Evolutionary conservation across 2,888 invertebrate genomes (phyloP), one percentile per base, ranked within the genome.

Genomic region (Lasioglossum lativentre): DNA sequence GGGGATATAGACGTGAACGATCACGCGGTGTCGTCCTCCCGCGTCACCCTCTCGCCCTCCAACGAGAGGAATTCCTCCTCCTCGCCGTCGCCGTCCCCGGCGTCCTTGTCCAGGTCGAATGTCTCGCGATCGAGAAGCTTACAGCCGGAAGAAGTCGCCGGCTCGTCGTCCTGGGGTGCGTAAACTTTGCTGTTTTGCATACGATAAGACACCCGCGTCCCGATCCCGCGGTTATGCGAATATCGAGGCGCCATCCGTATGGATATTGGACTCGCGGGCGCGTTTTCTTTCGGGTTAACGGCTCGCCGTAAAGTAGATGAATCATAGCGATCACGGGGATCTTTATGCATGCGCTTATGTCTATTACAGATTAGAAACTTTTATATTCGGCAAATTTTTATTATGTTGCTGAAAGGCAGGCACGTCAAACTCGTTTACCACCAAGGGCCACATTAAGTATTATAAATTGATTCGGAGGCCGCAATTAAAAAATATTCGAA

Each of bases 81-180:
- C 14, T 93, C 93, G 45, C 93, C 94, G 6, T 92, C 92, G 23
- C 86, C 91, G 19, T 89, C 91, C 19, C 93, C 93, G 16, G 90
- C 93, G 4, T 90, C 91, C 56, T 95, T 96, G n/a, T 95, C 96
- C 78, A 95, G 96, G 30, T 95, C 96, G 6, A 96, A 96, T 40
- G 96, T 96, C 5, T 96, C 96, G 1, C 92, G 94, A 68, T 94
- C 93, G 74, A 96, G 96, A 10, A 96, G 96, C 90, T 95, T 96
- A 8, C 95, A 96, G 91, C 95, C 92, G n/a, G 96, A 96, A 34
- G 96, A 96, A 84, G 96, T 96, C 38, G 94, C 95, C 75, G 93
- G 95, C 76, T 94, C 95, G 59, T 93, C 94, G 6, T 92, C 93
- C 38, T 94, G 93, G 95, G 92, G 95, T 95, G 86, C 34, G 86